Base-by-base conservation (phyloP, 2,888 invertebrate genomes). In the Drosophila setosimentum region DNA sequence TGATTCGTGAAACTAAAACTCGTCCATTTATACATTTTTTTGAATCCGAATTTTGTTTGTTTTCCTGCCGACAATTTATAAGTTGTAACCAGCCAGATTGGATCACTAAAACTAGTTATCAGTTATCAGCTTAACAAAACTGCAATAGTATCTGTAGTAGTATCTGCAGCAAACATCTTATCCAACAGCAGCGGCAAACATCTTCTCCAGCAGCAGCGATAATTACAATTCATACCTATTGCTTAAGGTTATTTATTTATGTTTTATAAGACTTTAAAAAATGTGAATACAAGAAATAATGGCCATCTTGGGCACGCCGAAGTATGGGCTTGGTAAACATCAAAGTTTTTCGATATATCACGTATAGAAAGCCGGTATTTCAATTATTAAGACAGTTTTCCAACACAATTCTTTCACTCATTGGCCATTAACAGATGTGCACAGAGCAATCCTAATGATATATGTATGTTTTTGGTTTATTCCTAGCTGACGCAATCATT, bases 401-500 rank as follows among this genome's bases (percentile, higher is more conserved):
- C 45, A 45, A 24, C 16, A 16, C 4, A 13, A 42, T 42, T 42
- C 21, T 13, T 42, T 42, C 21, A 13, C 21, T 45, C 16, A 24
- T 16, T 45, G 45, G 45, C 45, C 16, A 45, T 16, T 24, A 8
- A 45, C 16, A 4, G 16, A 24, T 45, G 45, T 45, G 45, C 45
- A 21, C 21, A 8, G 18, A 16, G 37, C 37, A n/a, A 30, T 29
- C 55, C 45, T 24, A 29, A 24, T 68, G 70, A 50, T 69, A 24
- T 29, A 68, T 68, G 54, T 35, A 18, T 8, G 8, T 0, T 55
- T n/a, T 32, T 35, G 30, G 4, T 32, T 27, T 37, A 49, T 18
- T 45, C 3, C 18, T 18, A 49, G 3, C 1, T 49, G 18, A 49
- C 5, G 18, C 27, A 24, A 49, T 49, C 49, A 29, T 11, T 37